These are phyloP conservation scores for Paratrypauchen microcephalus DNA, from an alignment of 2,797 vertebrate species.

Conservation along the genomic window DNA sequence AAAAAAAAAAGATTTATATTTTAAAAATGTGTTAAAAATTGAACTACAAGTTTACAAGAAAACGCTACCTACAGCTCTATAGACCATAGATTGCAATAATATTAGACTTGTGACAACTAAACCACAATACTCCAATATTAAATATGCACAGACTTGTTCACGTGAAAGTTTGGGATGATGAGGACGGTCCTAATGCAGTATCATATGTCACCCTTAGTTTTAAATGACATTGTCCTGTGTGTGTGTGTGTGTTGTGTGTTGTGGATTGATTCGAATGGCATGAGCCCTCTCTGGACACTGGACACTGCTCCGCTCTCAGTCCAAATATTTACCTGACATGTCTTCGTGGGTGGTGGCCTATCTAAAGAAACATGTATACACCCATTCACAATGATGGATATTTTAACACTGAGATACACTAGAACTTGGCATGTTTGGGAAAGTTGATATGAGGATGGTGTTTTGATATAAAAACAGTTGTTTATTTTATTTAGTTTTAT, in stretches of 20 bases:
- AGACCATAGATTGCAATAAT: too few species aligned
- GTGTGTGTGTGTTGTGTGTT: constrained; percentile 42
- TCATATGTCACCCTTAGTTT: constrained; percentile 70
- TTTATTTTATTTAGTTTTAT: not conserved
- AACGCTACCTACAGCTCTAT: too few species aligned
- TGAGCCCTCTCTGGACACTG: constrained; percentile 65
- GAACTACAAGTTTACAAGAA: too few species aligned
- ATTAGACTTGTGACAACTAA: too few species aligned
- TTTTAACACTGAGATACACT: constrained; percentile 25
- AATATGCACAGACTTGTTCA: too few species aligned
- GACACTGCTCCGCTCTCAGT: constrained; percentile 64
- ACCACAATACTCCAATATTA: too few species aligned
- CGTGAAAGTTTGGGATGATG: constrained; percentile 18
- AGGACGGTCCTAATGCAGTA: constrained; percentile 58
- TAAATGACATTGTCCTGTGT: constrained; percentile 32
- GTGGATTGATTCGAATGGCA: constrained; percentile 57
- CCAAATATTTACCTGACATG: constrained; percentile 77
- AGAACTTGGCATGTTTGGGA: constrained; percentile 49
- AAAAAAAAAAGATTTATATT: too few species aligned
- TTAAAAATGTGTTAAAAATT: too few species aligned
- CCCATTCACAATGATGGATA: constrained; percentile 61
- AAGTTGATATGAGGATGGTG: constrained; percentile 37
- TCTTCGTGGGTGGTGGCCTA: constrained; percentile 78
- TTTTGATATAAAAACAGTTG: constrained; percentile 11
- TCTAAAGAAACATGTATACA: constrained; percentile 65